Conservation (phyloP, 53 echinoderm and acorn worm genomes). For the Echinarachnius parma region DNA sequence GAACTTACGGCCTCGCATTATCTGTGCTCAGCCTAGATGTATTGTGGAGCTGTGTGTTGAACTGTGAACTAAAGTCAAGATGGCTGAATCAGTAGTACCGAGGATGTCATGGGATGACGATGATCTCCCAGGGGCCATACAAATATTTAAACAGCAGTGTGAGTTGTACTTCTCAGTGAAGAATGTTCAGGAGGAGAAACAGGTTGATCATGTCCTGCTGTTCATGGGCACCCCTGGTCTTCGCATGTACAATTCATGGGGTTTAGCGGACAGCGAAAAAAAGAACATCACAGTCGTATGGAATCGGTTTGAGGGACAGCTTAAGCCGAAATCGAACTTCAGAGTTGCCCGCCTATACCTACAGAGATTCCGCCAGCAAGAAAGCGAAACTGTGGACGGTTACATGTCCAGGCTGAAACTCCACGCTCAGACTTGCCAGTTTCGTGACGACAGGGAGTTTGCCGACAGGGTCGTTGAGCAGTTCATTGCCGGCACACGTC, state of each 20-base stretch:
- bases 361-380: conserved; percentile 38
- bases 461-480: conserved; percentile 60
- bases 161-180: conserved; percentile 4
- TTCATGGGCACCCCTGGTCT: conserved; percentile 49
- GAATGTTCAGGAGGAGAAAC: conserved; percentile 31
- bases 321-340: conserved; percentile 45
- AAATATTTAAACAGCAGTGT: conserved; percentile 16
- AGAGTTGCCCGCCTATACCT: conserved; percentile 53
- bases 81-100: too few relatives aligned
- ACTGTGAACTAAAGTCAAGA: too few relatives aligned
- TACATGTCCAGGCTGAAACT: conserved; percentile 54
- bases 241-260: too few relatives aligned
- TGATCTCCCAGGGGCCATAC: too few relatives aligned
- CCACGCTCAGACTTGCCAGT: conserved; percentile 47
- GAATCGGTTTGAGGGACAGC: conserved; percentile 23
- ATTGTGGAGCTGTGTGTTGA: too few relatives aligned
- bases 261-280: too few relatives aligned
- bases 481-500: conserved; percentile 51
- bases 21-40: too few relatives aligned
- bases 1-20: too few relatives aligned
- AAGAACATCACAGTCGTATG: too few relatives aligned
- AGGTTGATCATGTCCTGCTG: conserved; percentile 51
- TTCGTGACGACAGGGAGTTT: conserved; percentile 44
- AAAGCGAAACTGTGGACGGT: conserved; percentile 50
- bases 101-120: too few relatives aligned